These are phyloP conservation scores for Trachops cirrhosus DNA, from an alignment of 2,797 vertebrate species.

Conservation along the genomic window DNA sequence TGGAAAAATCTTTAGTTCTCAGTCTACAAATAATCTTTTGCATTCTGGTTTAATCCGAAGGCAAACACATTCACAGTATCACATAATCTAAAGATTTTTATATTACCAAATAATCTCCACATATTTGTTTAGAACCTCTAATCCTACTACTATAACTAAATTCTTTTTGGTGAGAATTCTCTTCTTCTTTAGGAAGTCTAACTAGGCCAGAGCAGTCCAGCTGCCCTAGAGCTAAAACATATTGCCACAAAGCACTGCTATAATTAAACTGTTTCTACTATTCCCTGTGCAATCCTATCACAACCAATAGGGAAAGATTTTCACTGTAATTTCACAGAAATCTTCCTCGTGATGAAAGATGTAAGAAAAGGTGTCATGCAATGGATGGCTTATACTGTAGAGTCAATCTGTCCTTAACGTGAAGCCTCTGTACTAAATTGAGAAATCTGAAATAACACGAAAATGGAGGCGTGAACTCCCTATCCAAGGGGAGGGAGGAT, in stretches of 20 bases:
- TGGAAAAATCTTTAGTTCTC: not conserved
- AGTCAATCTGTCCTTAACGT: slow-evolving; percentile 23
- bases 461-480: slow-evolving; percentile 7
- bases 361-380: not conserved
- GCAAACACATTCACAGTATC: not conserved
- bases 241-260: not conserved
- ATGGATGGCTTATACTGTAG: not conserved
- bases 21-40: not conserved
- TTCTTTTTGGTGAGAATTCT: not conserved
- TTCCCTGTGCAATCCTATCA: not conserved
- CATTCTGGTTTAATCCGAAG: slow-evolving; percentile 12
- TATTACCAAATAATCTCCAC: slow-evolving; percentile 1
- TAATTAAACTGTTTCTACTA: slow-evolving; percentile 28
- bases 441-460: not conserved
- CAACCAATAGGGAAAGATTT: not conserved
- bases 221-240: not conserved
- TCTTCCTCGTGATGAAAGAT: not conserved
- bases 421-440: not conserved
- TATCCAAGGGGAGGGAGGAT: not conserved
- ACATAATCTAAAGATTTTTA: slow-evolving; percentile 24
- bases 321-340: slow-evolving; percentile 32
- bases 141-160: not conserved
- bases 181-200: slow-evolving; percentile 1
- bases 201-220: not conserved
- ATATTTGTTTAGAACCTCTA: slow-evolving; percentile 7